Conservation (phyloP, 1,140 invertebrate species). For the Aculops lycopersici region DNA sequence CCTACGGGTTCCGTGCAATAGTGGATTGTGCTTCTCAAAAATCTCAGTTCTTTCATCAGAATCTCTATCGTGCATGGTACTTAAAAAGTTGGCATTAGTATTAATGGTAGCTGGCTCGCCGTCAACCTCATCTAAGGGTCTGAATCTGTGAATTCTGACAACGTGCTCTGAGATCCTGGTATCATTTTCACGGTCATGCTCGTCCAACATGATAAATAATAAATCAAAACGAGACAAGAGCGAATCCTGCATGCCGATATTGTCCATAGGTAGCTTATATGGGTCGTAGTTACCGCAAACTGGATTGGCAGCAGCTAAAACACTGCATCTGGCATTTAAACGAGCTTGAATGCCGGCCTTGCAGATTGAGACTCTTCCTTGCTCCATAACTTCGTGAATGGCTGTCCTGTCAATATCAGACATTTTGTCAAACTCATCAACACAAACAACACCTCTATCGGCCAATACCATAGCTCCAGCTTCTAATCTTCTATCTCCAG, state of each 20-base stretch:
- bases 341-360: slow-evolving; percentile 96
- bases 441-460: slow-evolving; percentile 87
- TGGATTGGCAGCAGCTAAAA: slow-evolving; percentile 95
- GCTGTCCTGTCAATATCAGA: slow-evolving; percentile 95
- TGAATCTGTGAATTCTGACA: slow-evolving; percentile 78
- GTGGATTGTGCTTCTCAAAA: slow-evolving; percentile 70
- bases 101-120: slow-evolving; percentile 33
- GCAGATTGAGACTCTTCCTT: slow-evolving; percentile 75
- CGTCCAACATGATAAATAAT: slow-evolving; percentile 82
- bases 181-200: slow-evolving; percentile 56
- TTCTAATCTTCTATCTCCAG: slow-evolving; percentile 43
- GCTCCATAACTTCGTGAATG: slow-evolving; percentile 94
- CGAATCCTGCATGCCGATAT: slow-evolving; percentile 88
- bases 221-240: slow-evolving; percentile 92
- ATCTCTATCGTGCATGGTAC: slow-evolving; percentile 18
- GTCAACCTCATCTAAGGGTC: slow-evolving; percentile 61
- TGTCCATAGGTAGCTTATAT: slow-evolving; percentile 98
- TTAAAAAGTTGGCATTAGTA: slow-evolving; percentile 16
- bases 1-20: slow-evolving; percentile 45
- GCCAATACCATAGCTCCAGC: slow-evolving; percentile 98
- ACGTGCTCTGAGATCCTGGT: slow-evolving; percentile 78
- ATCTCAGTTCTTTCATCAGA: slow-evolving; percentile 30
- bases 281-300: slow-evolving; percentile 95
- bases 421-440: slow-evolving; percentile 99
- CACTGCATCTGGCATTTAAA: slow-evolving; percentile 85